phyloP scores from a whole-genome alignment of 2,888 invertebrate genomes.

The Frankliniella fusca region DNA sequence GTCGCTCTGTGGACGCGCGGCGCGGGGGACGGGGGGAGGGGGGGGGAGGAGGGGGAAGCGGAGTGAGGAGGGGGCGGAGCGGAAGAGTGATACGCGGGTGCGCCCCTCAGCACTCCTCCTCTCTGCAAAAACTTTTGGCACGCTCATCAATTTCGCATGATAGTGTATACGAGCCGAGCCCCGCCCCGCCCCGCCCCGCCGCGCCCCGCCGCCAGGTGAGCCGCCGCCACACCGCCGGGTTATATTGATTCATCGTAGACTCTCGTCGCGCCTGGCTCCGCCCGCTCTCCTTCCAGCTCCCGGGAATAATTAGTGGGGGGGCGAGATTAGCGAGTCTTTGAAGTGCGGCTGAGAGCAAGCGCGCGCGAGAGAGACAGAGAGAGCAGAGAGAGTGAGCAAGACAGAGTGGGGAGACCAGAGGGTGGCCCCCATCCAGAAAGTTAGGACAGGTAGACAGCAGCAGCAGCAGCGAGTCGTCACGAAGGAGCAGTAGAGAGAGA shows the following conservation, averaged over 20 bases:
- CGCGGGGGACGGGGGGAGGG: neutral
- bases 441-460: no score
- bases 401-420: neutral
- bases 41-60: neutral
- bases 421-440: no score
- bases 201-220: neutral
- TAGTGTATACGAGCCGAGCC: neutral
- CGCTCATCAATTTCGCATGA: conserved; percentile 18
- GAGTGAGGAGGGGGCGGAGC: neutral
- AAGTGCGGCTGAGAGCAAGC: neutral
- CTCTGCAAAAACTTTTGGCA: neutral
- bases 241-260: conserved; percentile 7
- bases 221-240: neutral
- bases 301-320: neutral
- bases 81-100: conserved; percentile 23
- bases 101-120: neutral
- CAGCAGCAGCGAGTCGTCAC: no score
- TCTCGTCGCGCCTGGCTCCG: no score
- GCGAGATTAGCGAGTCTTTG: conserved; percentile 24
- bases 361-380: neutral
- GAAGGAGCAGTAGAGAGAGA: neutral
- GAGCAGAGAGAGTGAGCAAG: neutral
- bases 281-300: no score
- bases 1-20: no score
- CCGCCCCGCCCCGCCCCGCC: neutral